phyloP scores from a whole-genome alignment of 1,140 invertebrate genomes.

The Drosophila kanapiae region DNA sequence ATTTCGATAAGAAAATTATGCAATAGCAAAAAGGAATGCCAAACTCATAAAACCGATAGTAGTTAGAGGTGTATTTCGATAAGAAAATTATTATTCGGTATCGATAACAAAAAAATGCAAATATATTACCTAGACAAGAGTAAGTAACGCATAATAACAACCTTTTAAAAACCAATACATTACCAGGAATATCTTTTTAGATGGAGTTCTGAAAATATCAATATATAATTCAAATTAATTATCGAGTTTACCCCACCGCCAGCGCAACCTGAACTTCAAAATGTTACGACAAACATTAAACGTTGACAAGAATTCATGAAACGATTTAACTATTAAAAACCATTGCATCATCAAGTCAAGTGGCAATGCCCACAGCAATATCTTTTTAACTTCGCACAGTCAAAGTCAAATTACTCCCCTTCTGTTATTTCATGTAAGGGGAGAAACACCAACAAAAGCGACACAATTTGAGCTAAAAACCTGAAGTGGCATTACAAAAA shows the following conservation, averaged over 20 bases:
- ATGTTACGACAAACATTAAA: neutral
- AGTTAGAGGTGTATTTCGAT: neutral
- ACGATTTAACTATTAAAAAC: constrained; percentile 5
- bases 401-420: neutral
- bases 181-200: no score
- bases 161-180: no score
- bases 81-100: neutral
- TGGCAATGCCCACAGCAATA: constrained; percentile 5
- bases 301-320: neutral
- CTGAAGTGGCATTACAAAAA: neutral
- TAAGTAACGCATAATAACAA: no score
- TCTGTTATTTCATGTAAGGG: constrained; percentile 9
- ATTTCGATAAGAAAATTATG: no score
- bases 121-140: neutral
- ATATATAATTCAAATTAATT: neutral
- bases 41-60: neutral
- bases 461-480: constrained; percentile 1
- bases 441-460: neutral
- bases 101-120: neutral
- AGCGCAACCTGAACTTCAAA: neutral
- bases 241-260: neutral
- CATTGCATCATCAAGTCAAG: neutral
- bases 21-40: no score
- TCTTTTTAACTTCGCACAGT: constrained; percentile 4
- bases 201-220: no score